Evolutionary conservation across 2,113 vertebrate species (phyloP).

Genomic region (Columbina picui): DNA sequence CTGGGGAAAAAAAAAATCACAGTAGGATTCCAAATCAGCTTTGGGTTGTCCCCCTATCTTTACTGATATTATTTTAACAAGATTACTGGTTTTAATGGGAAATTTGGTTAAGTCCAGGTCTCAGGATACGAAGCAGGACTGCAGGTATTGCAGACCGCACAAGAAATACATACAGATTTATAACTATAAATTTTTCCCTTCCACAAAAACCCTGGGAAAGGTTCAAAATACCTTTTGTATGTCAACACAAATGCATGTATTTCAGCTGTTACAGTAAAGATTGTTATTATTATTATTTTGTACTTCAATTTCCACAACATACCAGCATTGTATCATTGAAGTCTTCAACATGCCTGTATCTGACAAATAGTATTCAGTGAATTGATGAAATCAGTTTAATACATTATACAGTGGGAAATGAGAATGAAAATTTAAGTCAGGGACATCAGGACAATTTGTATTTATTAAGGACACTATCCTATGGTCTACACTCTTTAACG

Average conservation of each 20-base stretch:
- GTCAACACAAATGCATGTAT: neutral
- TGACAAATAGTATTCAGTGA: neutral
- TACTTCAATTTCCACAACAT: neutral
- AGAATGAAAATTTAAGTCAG: neutral
- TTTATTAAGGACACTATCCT: neutral
- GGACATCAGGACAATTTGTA: neutral
- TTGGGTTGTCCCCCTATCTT: neutral
- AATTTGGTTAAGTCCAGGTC: neutral
- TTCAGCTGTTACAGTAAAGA: neutral
- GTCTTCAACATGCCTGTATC: neutral
- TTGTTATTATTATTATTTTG: neutral
- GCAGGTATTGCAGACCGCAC: neutral
- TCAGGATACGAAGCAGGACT: neutral
- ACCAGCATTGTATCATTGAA: neutral
- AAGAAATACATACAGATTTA: neutral
- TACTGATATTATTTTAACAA: neutral
- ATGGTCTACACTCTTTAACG: neutral
- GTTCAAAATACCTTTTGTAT: neutral
- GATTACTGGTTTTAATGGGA: neutral
- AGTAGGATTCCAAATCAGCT: neutral
- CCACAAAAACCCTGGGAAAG: neutral
- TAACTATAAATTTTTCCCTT: neutral
- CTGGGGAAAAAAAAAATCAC: neutral
- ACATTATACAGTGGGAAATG: neutral
- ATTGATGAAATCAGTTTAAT: neutral